phyloP scores from a whole-genome alignment of 1,140 invertebrate species.

The Eumeta japonica region DNA sequence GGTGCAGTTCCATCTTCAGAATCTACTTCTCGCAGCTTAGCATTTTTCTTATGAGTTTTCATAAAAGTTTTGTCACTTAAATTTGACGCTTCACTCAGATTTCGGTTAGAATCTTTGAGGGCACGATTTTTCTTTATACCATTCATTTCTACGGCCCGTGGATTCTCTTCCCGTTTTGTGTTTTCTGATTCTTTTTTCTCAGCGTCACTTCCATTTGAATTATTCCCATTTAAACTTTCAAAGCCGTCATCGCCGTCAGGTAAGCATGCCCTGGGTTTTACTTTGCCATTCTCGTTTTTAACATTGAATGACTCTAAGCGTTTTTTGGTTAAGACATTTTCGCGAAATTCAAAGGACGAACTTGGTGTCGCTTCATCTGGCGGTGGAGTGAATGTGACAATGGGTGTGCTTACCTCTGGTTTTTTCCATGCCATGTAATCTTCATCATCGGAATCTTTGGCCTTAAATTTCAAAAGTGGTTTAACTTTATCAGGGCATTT shows the following conservation, averaged over 20 bases:
- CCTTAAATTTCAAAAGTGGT: constrained; percentile 31
- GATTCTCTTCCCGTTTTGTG: neutral
- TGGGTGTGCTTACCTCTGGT: constrained; percentile 29
- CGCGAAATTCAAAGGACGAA: constrained; percentile 31
- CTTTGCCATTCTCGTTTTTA: constrained; percentile 20
- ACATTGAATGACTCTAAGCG: constrained; percentile 45
- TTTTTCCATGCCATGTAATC: constrained; percentile 52
- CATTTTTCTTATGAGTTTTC: too few species aligned
- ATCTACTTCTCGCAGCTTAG: too few species aligned
- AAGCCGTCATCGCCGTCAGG: constrained; percentile 77
- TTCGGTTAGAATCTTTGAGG: too few species aligned
- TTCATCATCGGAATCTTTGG: constrained; percentile 50
- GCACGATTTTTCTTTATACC: too few species aligned
- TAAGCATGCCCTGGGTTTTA: constrained; percentile 25
- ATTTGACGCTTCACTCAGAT: neutral
- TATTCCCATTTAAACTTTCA: constrained; percentile 81
- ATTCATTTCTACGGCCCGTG: too few species aligned
- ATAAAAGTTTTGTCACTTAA: too few species aligned
- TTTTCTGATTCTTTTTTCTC: constrained; percentile 15
- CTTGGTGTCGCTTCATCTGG: constrained; percentile 26
- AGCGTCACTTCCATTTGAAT: constrained; percentile 67
- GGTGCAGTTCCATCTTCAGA: constrained; percentile 36
- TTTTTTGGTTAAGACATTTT: constrained; percentile 44
- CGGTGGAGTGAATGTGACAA: constrained; percentile 44
- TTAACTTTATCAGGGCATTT: constrained; percentile 20